Base-by-base conservation (phyloP, 2,113 vertebrate genomes). In the Ctenodactylus gundi region DNA sequence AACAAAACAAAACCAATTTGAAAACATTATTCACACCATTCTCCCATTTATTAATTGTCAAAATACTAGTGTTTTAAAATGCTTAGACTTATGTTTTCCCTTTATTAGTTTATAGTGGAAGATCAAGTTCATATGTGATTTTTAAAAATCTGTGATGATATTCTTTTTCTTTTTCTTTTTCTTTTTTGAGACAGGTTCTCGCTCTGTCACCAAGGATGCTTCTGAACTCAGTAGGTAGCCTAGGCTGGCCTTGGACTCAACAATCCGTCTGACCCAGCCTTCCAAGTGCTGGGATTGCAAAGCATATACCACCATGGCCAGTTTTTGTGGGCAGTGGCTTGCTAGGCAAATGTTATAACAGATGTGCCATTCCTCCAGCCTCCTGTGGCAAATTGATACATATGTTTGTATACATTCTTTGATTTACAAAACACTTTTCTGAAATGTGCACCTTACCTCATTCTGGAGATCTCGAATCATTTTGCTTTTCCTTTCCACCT, bases 401-500 rank as follows among this genome's bases (percentile, higher is more conserved):
- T 64, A 1, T 15, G 36, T 55, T 55, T 49, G 0, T 44, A 20
- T 55, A 1, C 57, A 65, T 76, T 80, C 31, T 92, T 85, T 82
- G 7, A 81, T 60, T 76, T 77, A 58, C 49, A n/a, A 21, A 67
- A 29, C 55, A 31, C 67, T 64, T 91, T 7, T 4, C 7, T 84
- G 6, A 86, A 94, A 82, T 23, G 7, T 27, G 70, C 11, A 11
- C 85, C 97, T 98, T 98, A 99, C 99, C 99, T 99, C 99, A 15
- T 99, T 99, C 95, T 99, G 99, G 58, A 99, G 98, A 97, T 99
- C 99, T 96, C 99, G 99, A 94, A 99, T 99, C 97, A 99, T 99
- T 98, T 99, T 99, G 96, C 97, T 99, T 96, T 99, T 99, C 97
- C 99, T 99, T 97, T 99, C 99, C 99, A 99, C 99, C 98, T 99